Percentiles rank a stretch among this genome's conserved stretches.
These are phyloP conservation scores for Chlorodrepanis virens DNA, from an alignment of 2,113 vertebrate genomes.

Conservation along the genomic window DNA sequence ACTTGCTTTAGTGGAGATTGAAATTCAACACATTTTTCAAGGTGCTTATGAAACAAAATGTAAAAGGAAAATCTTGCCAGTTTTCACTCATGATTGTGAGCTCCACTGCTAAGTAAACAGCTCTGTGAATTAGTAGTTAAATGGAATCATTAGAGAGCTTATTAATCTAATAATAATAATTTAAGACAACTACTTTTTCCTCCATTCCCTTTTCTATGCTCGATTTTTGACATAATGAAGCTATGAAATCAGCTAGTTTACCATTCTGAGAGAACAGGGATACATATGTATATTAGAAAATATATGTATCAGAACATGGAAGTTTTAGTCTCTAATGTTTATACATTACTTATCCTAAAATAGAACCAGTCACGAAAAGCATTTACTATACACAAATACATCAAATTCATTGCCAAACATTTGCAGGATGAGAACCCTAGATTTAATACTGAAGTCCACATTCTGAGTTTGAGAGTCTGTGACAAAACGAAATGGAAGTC, in stretches of 20 bases:
- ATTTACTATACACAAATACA: neutral
- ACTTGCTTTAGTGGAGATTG: neutral
- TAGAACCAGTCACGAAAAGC: neutral
- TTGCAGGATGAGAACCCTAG: neutral
- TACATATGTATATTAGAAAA: neutral
- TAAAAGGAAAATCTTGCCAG: neutral
- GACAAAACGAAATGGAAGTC: neutral
- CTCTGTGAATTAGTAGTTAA: neutral
- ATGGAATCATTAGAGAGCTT: neutral
- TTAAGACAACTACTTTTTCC: neutral
- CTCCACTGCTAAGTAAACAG: neutral
- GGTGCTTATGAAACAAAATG: neutral
- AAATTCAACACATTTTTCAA: conserved; percentile 22
- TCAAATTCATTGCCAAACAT: neutral
- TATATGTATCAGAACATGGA: neutral
- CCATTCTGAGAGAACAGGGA: neutral
- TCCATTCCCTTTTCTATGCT: neutral
- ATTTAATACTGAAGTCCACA: neutral
- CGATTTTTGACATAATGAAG: neutral
- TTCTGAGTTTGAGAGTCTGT: neutral
- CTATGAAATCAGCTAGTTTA: neutral
- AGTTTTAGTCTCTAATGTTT: neutral
- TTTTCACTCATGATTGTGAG: neutral
- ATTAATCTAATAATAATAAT: neutral
- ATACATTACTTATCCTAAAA: neutral